Evolutionary conservation across 2,797 vertebrate species (phyloP), one percentile per base, ranked within the genome.

Genomic region (Brachyalestes nurse): DNA sequence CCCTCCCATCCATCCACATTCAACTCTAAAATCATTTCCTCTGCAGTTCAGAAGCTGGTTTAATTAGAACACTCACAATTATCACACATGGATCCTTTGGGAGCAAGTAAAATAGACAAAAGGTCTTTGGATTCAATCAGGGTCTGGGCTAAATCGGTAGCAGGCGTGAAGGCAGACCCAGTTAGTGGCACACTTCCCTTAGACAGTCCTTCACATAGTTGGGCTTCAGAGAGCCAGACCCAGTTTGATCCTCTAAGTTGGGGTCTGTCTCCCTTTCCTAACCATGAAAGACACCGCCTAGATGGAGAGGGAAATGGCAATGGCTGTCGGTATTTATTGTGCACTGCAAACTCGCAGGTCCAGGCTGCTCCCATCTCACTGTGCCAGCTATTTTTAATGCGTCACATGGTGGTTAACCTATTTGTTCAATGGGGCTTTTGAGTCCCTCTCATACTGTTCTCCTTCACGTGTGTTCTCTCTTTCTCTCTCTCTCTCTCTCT

Each of bases 31-130:
- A 80, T 76, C 51, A 78, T 74, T 83, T 77, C 58, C 76, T 86
- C 84, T 87, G 82, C 84, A 89, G 89, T 90, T 90, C 88, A 87
- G 77, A 75, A 84, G 75, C 74, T 64, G 86, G 90, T 93, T 92
- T 94, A 94, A 94, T 94, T 93, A 91, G 87, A 91, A 80, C 82
- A 72, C 85, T 90, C 86, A 88, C 89, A 92, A 94, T 94, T 93
- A 92, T 88, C 91, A 87, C 87, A 81, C 86, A 81, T 38, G 60
- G 78, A 87, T 91, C 92, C 92, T 85, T 82, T 6, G 82, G 90
- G 94, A 92, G 66, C 25, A 51, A 66, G 84, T 72, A 90, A 93
- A 94, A 93, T 94, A 92, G 91, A 93, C 87, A 77, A 80, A 82
- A 79, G 76, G 82, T 79, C 85, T 85, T 82, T 5, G 58, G 76